Evolutionary conservation across 92 coral and sea anemone genomes (phyloP).

Genomic region (Porites rus): DNA sequence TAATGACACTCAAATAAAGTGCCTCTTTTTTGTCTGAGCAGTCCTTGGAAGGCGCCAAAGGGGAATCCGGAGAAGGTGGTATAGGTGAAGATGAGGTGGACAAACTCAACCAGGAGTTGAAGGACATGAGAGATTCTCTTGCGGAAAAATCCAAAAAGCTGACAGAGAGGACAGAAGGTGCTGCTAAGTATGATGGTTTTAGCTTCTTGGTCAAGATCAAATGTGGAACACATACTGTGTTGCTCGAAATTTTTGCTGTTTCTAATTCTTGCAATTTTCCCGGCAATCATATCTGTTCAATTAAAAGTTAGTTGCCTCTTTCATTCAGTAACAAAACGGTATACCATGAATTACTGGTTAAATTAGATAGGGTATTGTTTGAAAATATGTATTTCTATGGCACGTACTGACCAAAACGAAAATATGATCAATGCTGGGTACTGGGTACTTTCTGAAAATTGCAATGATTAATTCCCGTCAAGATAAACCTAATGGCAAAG

Average conservation of each 20-base stretch:
- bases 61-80: slow-evolving; percentile 8
- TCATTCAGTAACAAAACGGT: no score
- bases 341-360: not conserved
- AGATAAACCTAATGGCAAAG: no score
- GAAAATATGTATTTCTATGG: no score
- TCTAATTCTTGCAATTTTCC: no score
- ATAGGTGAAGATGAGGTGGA: slow-evolving; percentile 29
- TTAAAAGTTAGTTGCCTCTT: no score
- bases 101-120: slow-evolving; percentile 65
- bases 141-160: slow-evolving; percentile 83
- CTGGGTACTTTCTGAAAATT: no score
- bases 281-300: no score
- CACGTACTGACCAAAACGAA: no score
- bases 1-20: no score
- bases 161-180: slow-evolving; percentile 84
- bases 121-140: slow-evolving; percentile 63
- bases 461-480: no score
- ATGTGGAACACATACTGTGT: not conserved
- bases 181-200: slow-evolving; percentile 32
- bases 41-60: slow-evolving; percentile 40
- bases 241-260: not conserved
- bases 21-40: not conserved
- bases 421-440: no score
- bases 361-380: no score
- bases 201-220: not conserved